Evolutionary conservation across 2,113 vertebrate species (phyloP), one percentile per base, ranked within the genome.

Genomic region (Piaya cayana): DNA sequence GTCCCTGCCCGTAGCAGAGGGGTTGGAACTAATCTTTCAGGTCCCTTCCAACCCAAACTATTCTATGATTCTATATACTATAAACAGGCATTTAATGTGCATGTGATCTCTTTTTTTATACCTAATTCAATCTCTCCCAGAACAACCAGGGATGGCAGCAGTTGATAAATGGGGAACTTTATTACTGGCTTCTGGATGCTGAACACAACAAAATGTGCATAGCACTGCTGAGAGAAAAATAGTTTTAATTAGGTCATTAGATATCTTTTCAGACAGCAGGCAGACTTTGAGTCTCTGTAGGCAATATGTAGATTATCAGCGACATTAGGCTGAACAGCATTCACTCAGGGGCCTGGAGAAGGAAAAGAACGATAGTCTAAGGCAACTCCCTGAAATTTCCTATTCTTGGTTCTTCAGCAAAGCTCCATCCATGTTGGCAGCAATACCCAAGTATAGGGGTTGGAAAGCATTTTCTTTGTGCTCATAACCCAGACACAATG

Each of bases 161-260:
- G 34, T 5, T 42, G 26, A 1, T 32, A 23, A 10, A 13, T n/a
- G 5, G 14, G 26, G 30, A 39, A 1, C 13, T 19, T 1, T 0
- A 9, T 1, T 22, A 55, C 30, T 12, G 9, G 19, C 34, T 47
- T 65, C n/a, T 8, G 11, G 43, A 5, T 4, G 17, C 43, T 3
- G 1, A 10, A 0, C 17, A 27, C 23, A 12, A 0, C 18, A 4
- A 5, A 9, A 12, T 0, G 3, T 2, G 5, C 1, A 12, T 4
- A 13, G 18, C 1, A 4, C 17, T 14, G 45, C 29, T 15, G 27
- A 36, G 55, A 3, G 7, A 14, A 58, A 74, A 65, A 10, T 1
- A 36, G 30, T 12, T 47, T 18, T 25, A 30, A 55, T 7, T 15
- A 15, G 30, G 47, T 43, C 42, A 8, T 25, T 14, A 5, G 42